Evolutionary conservation across 2,888 invertebrate species (phyloP).

Genomic region (Amphipyra tragopoginis): DNA sequence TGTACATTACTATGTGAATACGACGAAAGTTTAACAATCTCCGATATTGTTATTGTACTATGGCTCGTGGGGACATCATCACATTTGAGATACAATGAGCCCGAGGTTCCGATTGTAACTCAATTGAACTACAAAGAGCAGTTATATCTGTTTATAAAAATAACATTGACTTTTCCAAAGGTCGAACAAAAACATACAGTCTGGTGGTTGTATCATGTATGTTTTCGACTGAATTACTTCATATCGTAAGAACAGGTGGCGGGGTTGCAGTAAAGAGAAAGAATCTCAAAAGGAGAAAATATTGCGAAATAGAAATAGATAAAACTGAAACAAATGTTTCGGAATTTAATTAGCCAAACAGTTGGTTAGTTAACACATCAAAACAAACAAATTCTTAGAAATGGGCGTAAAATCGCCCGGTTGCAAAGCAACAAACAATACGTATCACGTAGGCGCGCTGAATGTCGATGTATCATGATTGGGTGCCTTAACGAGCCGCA

Average conservation of each 20-base stretch:
- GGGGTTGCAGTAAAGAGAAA: conserved; percentile 19
- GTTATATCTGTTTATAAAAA: conserved; percentile 35
- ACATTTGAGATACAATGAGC: conserved; percentile 26
- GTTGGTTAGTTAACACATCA: conserved; percentile 27
- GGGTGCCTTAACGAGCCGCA: conserved; percentile 61
- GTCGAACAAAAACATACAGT: conserved; percentile 36
- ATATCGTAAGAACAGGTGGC: conserved; percentile 45
- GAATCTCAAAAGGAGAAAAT: conserved; percentile 29
- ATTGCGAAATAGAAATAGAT: conserved; percentile 29
- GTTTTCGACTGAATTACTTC: conserved; percentile 37
- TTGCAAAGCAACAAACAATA: conserved; percentile 34
- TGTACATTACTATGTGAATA: conserved; percentile 11
- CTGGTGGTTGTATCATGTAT: conserved; percentile 25
- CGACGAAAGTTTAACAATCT: conserved; percentile 22
- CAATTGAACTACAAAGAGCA: conserved; percentile 38
- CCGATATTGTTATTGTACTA: conserved; percentile 4
- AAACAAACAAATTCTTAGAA: conserved; percentile 46
- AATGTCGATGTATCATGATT: conserved; percentile 56
- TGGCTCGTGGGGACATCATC: conserved; percentile 5
- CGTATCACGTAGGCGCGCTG: conserved; percentile 13
- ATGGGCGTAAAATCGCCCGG: conserved; percentile 25
- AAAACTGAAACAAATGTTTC: conserved; percentile 18
- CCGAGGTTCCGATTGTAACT: conserved; percentile 15
- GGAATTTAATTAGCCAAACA: conserved; percentile 35
- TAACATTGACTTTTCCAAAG: conserved; percentile 45